These are phyloP conservation scores for Subacronicta megacephala DNA, from an alignment of 2,888 invertebrate genomes.

Conservation along the genomic window DNA sequence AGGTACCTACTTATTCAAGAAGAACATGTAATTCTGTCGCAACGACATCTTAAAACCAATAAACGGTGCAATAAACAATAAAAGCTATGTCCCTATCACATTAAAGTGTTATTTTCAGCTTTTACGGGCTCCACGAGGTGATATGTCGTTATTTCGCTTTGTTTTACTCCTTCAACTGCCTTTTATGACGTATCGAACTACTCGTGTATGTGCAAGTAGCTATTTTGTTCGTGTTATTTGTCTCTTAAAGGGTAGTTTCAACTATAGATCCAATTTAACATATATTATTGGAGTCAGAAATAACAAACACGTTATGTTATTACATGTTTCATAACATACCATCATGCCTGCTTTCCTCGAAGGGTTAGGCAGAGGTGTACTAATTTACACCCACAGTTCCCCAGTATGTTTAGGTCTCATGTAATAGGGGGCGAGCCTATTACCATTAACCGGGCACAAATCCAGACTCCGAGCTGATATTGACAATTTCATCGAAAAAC, in stretches of 20 bases:
- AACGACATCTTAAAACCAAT: constrained; percentile 53
- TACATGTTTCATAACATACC: too few relatives aligned
- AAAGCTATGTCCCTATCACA: constrained; percentile 46
- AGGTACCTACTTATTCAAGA: constrained; percentile 23
- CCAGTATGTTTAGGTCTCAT: too few relatives aligned
- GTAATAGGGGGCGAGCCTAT: too few relatives aligned
- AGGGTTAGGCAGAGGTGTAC: too few relatives aligned
- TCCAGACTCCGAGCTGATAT: too few relatives aligned
- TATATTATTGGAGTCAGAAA: background rate
- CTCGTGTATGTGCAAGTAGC: constrained; percentile 11
- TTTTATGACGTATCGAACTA: constrained; percentile 40
- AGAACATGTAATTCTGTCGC: constrained; percentile 27
- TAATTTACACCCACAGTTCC: too few relatives aligned
- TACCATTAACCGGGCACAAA: too few relatives aligned
- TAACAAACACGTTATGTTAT: too few relatives aligned
- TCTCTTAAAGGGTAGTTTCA: background rate
- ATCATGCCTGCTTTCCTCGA: too few relatives aligned
- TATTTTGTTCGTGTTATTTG: constrained; percentile 16
- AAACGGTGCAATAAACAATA: constrained; percentile 55
- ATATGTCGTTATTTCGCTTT: constrained; percentile 39
- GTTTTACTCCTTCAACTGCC: constrained; percentile 36
- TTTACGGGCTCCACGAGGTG: constrained; percentile 38
- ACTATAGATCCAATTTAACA: background rate
- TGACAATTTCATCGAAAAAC: too few relatives aligned
- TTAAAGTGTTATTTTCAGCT: constrained; percentile 56